Percentiles rank a stretch among this genome's conserved stretches.
Evolutionary conservation across 30 jellyfish, hydroid and myxozoan genomes (phyloP).

Genomic region (Pseudorhiza aurosa): DNA sequence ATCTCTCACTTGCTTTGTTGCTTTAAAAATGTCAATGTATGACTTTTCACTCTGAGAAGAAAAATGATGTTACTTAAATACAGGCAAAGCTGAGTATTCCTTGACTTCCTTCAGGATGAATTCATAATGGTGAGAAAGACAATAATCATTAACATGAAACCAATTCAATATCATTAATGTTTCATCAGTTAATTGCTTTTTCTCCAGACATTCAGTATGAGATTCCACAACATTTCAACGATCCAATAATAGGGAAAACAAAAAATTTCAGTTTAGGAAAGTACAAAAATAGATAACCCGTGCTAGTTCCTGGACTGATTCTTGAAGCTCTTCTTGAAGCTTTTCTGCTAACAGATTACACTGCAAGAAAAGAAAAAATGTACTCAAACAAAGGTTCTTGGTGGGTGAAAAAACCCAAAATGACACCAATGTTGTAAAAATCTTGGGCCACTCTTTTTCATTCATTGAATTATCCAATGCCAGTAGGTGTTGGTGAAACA

Average conservation of each 20-base stretch:
- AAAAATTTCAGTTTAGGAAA: too few relatives aligned
- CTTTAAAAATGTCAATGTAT: constrained; percentile 73
- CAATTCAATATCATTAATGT: neutral
- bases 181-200: neutral
- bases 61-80: too few relatives aligned
- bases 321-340: constrained; percentile 86
- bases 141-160: too few relatives aligned
- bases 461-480: too few relatives aligned
- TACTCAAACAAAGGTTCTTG: neutral
- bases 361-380: constrained; percentile 21
- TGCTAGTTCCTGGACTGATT: constrained; percentile 80
- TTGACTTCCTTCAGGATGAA: too few relatives aligned
- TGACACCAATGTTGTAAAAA: too few relatives aligned
- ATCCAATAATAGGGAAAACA: too few relatives aligned
- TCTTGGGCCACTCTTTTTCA: too few relatives aligned
- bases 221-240: too few relatives aligned
- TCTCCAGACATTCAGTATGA: neutral
- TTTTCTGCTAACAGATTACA: constrained; percentile 67
- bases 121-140: too few relatives aligned
- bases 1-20: constrained; percentile 73
- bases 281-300: constrained; percentile 41
- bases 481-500: too few relatives aligned
- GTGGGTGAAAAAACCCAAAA: neutral
- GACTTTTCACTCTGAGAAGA: constrained; percentile 76
- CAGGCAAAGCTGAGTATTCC: too few relatives aligned